phyloP scores from a whole-genome alignment of 2,797 vertebrate genomes.

The Valencia hispanica region DNA sequence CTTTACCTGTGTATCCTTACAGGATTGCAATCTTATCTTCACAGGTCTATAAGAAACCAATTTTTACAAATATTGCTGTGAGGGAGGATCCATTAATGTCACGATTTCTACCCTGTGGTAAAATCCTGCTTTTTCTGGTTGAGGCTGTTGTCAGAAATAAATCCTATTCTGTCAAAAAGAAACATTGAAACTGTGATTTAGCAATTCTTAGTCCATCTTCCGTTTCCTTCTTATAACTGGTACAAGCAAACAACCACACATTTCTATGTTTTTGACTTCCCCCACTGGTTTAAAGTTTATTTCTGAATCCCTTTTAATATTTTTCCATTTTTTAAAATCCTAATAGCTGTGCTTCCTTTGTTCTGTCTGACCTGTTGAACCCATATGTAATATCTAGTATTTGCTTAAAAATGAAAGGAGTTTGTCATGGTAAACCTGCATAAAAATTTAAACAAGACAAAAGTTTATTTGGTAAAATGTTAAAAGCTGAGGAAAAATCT shows the following conservation, averaged over 20 bases:
- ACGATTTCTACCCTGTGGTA: neutral
- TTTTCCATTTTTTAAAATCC: neutral
- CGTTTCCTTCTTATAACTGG: neutral
- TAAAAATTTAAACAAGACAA: neutral
- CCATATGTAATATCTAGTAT: neutral
- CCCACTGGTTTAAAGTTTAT: neutral
- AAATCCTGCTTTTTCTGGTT: neutral
- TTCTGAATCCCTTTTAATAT: neutral
- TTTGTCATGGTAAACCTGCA: neutral
- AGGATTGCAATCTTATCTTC: too few species aligned
- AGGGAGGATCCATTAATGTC: neutral
- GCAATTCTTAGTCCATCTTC: neutral
- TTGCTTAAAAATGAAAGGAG: neutral
- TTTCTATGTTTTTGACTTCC: neutral
- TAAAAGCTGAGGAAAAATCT: neutral
- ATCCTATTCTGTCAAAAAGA: neutral
- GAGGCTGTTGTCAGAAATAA: neutral
- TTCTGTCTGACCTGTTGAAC: neutral
- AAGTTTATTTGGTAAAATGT: neutral
- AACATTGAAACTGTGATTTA: neutral
- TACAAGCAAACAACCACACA: neutral
- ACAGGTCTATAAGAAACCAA: too few species aligned
- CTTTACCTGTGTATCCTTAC: too few species aligned
- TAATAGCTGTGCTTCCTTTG: neutral
- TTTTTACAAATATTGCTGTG: neutral